Base-by-base conservation (phyloP, 2,113 vertebrate genomes). In the Opisthocomus hoazin region DNA sequence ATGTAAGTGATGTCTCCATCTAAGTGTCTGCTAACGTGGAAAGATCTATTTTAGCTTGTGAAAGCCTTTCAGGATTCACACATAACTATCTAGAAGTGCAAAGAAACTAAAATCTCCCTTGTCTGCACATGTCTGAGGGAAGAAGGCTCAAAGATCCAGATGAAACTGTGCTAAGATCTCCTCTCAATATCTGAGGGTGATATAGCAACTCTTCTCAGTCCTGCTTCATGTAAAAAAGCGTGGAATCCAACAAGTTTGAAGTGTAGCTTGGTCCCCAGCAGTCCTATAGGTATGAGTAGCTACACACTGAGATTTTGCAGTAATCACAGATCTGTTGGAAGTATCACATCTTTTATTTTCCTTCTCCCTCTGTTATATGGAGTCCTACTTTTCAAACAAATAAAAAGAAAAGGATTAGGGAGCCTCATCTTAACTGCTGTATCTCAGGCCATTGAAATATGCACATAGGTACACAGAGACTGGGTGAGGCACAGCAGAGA, bases 391-490 rank as follows among this genome's bases (percentile, higher is more conserved):
- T 69, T 60, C 61, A 61, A 51, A 68, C 39, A 46, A 45, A 37
- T 11, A 2, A 26, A 74, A 37, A 5, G 34, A 5, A 46, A 54
- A 50, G 43, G 22, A 56, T 74, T 19, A 14, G 41, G 58, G 39
- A 27, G 4, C 29, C 77, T n/a, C 23, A 39, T 65, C 54, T 53
- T 54, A 6, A 37, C 39, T 82, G n/a, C 27, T 66, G 27, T 7
- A 2, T 32, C 41, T 53, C 64, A 77, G 30, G 7, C 3, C 15
- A 4, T 29, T 82, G 78, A 58, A 30, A 48, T 43, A 0, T 9
- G 9, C 27, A 32, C 11, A 11, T 17, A 34, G 0, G 1, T 37
- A 7, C 17, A 30, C 18, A 43, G 65, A 63, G 46, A 14, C 0
- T 18, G 39, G 54, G 19, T 51, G 57, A 71, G 75, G 43, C 58